Conservation (phyloP, 2,888 invertebrate genomes). For the Cephalotes varians region DNA sequence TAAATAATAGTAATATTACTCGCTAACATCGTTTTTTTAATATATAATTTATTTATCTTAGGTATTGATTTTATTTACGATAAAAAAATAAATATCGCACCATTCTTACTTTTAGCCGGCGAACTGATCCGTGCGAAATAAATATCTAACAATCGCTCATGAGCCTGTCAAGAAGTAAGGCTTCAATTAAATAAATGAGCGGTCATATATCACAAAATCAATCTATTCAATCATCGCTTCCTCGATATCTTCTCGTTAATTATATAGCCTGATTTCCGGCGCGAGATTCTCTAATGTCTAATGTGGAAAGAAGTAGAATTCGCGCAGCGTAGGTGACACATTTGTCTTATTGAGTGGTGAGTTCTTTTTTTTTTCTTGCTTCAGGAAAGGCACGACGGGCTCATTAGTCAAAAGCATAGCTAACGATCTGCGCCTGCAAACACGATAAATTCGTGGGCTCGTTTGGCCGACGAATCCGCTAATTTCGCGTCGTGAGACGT, state of each 20-base stretch:
- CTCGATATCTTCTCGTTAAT: slow-evolving; percentile 54
- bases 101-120: slow-evolving; percentile 25
- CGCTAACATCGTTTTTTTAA: not conserved
- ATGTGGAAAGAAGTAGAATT: slow-evolving; percentile 48
- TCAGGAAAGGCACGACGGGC: slow-evolving; percentile 53
- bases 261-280: slow-evolving; percentile 44
- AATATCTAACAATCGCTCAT: slow-evolving; percentile 51
- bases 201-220: slow-evolving; percentile 48
- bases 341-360: slow-evolving; percentile 64
- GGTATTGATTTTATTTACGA: not conserved
- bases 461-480: slow-evolving; percentile 48
- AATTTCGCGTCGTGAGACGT: slow-evolving; percentile 59
- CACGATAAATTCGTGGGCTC: slow-evolving; percentile 67
- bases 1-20: not conserved
- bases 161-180: slow-evolving; percentile 54
- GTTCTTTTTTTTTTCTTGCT: slow-evolving; percentile 9
- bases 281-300: slow-evolving; percentile 32
- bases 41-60: not conserved
- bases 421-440: slow-evolving; percentile 61
- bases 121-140: slow-evolving; percentile 50
- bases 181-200: slow-evolving; percentile 55
- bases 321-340: slow-evolving; percentile 60
- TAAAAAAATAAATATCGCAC: slow-evolving; percentile 12
- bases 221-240: slow-evolving; percentile 53
- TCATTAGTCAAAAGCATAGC: slow-evolving; percentile 67